Evolutionary conservation across 2,888 invertebrate genomes (phyloP).

Genomic region (Hydriomena furcata): DNA sequence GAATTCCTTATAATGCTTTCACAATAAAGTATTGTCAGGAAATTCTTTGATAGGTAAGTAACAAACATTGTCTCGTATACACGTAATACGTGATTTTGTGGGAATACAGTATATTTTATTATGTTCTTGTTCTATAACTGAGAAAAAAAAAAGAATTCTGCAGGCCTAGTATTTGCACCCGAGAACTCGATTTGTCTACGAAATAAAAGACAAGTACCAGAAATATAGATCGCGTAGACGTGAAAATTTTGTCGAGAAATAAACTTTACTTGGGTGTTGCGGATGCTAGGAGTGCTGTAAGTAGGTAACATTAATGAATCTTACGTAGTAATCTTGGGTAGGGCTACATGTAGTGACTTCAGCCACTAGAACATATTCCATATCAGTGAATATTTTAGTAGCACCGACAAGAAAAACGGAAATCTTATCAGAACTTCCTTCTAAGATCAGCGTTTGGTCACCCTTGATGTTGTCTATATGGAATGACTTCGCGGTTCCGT

Average conservation of each 20-base stretch:
- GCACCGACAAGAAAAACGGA: conserved; percentile 57
- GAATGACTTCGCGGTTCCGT: conserved; percentile 43
- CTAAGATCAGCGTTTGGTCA: conserved; percentile 48
- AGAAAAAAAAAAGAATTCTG: no score
- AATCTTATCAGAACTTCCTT: conserved; percentile 53
- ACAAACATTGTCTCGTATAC: neutral
- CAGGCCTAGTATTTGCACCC: no score
- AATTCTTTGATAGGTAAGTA: neutral
- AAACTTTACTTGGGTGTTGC: no score
- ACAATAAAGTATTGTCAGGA: neutral
- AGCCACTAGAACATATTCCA: conserved; percentile 52
- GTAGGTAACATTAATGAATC: conserved; percentile 19
- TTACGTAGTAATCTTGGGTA: conserved; percentile 64
- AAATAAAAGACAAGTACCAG: no score
- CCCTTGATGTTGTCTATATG: conserved; percentile 57
- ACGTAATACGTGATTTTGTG: no score
- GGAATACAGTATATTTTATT: no score
- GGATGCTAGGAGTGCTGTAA: no score
- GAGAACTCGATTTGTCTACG: no score
- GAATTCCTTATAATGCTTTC: conserved; percentile 12
- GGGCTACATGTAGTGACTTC: conserved; percentile 56
- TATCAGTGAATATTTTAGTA: conserved; percentile 50
- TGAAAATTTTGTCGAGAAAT: no score
- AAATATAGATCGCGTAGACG: no score
- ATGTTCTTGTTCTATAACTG: no score